Evolutionary conservation across 2,888 invertebrate species (phyloP), one percentile per base, ranked within the genome.

Genomic region (Acrocyrtus sp.): DNA sequence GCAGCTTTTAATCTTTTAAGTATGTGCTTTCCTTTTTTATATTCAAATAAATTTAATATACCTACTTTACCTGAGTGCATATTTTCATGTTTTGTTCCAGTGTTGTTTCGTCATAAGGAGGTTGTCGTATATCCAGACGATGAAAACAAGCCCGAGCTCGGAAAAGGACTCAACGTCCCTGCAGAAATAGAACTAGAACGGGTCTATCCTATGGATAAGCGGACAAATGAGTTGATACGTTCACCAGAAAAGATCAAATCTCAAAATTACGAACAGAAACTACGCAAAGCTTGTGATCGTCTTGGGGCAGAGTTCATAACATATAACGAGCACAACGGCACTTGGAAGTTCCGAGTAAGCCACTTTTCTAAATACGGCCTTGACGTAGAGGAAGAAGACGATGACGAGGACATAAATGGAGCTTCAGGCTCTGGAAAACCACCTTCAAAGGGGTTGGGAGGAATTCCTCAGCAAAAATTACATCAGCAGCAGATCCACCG

Each of bases 81-180:
- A 41, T 10, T 53, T 43, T 29, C 47, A 6, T 65, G 68, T 74
- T 69, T 51, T 22, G n/a, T 82, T 83, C 4, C 87, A 90, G 95
- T 98, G 0, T 92, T 94, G 83, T 95, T 98, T 85, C 88, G 96
- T 3, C 92, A 95, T 84, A 95, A 96, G 83, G 98, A 99, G 85
- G 92, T 99, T 2, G 92, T 93, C 21, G 90, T 99, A 3, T 99
- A 99, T 86, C 97, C 98, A 0, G 87, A 88, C 81, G 93, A 95
- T 78, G 87, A 88, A 0, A 89, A 89, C 68, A 98, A 98, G 84
- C 98, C 99, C 0, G 89, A 92, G 0, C 85, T 93, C 5, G 98
- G 98, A 0, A 87, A 89, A 74, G 97, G 92, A 0, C 86, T 99
- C 48, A 99, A 99, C 86, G 88, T 94, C 15, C 90, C 90, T 48